Percentiles rank a stretch among this genome's conserved stretches.
phyloP scores from a whole-genome alignment of 2,888 invertebrate genomes.

The Pocota personata region DNA sequence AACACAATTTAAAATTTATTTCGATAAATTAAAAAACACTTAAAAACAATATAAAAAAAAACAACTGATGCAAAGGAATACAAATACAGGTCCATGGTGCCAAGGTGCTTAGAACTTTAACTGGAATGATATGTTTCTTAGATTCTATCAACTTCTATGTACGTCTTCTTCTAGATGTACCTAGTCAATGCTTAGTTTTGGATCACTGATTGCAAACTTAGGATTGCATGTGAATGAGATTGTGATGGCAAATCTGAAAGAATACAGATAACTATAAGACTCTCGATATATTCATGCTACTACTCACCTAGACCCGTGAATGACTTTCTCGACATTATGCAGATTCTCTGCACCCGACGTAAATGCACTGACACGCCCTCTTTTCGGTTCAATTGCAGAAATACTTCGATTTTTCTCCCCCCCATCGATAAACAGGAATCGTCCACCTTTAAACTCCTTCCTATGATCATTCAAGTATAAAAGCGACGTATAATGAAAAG shows the following conservation, averaged over 20 bases:
- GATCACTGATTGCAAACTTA: conserved; percentile 87
- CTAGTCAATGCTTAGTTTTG: conserved; percentile 76
- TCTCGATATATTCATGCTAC: background rate
- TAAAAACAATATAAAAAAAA: background rate
- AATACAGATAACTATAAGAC: background rate
- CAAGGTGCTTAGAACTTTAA: background rate
- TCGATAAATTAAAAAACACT: background rate
- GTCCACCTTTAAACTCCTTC: conserved; percentile 91
- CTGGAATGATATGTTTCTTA: conserved; percentile 57
- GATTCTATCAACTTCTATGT: background rate
- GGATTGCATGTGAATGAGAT: conserved; percentile 94
- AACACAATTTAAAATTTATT: background rate
- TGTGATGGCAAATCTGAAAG: conserved; percentile 89
- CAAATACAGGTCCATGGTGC: background rate
- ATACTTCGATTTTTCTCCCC: conserved; percentile 86
- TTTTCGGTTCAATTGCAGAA: conserved; percentile 88
- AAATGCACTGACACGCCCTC: conserved; percentile 91
- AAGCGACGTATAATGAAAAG: conserved; percentile 93
- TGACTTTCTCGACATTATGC: conserved; percentile 92
- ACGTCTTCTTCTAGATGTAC: background rate
- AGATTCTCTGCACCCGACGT: conserved; percentile 94
- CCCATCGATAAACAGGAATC: conserved; percentile 90
- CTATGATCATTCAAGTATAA: conserved; percentile 90
- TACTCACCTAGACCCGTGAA: conserved; percentile 85
- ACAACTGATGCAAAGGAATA: background rate